Evolutionary conservation across 2,888 invertebrate genomes (phyloP).

Genomic region (Coleophora flavipennella): DNA sequence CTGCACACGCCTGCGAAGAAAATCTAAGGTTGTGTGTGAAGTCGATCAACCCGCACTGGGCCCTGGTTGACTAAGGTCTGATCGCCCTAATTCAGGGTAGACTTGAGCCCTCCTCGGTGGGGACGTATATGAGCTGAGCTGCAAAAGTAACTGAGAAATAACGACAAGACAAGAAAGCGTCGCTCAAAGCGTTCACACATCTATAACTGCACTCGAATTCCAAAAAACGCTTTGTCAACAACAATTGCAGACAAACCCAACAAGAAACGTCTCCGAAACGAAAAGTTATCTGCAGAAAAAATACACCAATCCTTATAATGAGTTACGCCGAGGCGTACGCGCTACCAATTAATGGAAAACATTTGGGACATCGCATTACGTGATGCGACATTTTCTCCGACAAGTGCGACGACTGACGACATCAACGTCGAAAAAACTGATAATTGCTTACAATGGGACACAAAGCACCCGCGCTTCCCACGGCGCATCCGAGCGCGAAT

Average conservation of each 20-base stretch:
- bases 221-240: constrained; percentile 40
- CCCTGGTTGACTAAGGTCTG: no score
- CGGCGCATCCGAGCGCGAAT: constrained; percentile 51
- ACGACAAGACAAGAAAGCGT: constrained; percentile 44
- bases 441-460: constrained; percentile 67
- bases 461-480: constrained; percentile 69
- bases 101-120: no score
- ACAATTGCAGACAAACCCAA: constrained; percentile 19
- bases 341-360: constrained; percentile 55
- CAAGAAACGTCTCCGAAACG: constrained; percentile 24
- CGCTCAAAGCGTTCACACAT: constrained; percentile 49
- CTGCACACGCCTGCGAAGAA: no score
- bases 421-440: constrained; percentile 49
- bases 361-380: constrained; percentile 55
- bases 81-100: no score
- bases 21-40: no score
- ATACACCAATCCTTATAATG: constrained; percentile 27
- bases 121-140: no score
- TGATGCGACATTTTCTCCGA: constrained; percentile 55
- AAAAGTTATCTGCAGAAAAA: constrained; percentile 16
- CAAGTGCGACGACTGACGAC: constrained; percentile 55
- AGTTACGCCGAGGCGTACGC: constrained; percentile 32
- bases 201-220: constrained; percentile 49
- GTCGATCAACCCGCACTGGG: no score
- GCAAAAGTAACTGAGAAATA: constrained; percentile 2